These are phyloP conservation scores for Tinea pellionella DNA, from an alignment of 2,888 invertebrate species.

Conservation along the genomic window DNA sequence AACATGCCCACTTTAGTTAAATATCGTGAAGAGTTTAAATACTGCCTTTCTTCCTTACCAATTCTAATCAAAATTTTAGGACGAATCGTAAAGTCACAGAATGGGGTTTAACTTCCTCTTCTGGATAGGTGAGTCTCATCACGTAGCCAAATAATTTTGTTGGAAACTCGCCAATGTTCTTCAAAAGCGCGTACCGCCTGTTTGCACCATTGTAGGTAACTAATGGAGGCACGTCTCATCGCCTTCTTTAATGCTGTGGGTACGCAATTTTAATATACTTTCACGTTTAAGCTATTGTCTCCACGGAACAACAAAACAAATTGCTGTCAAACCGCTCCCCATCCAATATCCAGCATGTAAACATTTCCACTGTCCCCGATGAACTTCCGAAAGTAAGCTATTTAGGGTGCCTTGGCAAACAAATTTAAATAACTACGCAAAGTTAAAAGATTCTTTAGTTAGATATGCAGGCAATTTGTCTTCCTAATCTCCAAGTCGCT, in stretches of 20 bases:
- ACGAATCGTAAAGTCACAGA: neutral
- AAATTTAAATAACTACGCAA: neutral
- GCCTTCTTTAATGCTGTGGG: slow-evolving; percentile 9
- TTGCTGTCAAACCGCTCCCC: neutral
- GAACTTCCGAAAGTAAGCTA: neutral
- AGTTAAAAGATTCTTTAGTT: slow-evolving; percentile 1
- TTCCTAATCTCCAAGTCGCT: slow-evolving; percentile 29
- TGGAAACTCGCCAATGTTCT: slow-evolving; percentile 26
- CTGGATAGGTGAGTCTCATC: slow-evolving; percentile 7
- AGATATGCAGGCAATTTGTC: slow-evolving; percentile 29
- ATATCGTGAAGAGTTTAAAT: neutral
- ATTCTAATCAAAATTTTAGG: slow-evolving; percentile 2
- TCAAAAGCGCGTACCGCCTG: slow-evolving; percentile 25
- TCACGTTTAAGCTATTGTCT: slow-evolving; percentile 1
- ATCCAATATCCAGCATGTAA: neutral
- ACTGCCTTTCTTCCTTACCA: neutral
- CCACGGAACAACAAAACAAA: neutral
- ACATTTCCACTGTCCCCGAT: neutral
- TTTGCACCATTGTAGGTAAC: slow-evolving; percentile 22
- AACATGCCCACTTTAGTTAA: neutral
- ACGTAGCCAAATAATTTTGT: slow-evolving; percentile 21
- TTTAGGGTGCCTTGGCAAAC: neutral
- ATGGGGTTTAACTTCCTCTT: slow-evolving; percentile 12
- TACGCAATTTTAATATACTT: slow-evolving; percentile 9
- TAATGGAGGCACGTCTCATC: slow-evolving; percentile 18